Evolutionary conservation across 2,888 invertebrate genomes (phyloP), one percentile per base, ranked within the genome.

Genomic region (Ophion ventricosus): DNA sequence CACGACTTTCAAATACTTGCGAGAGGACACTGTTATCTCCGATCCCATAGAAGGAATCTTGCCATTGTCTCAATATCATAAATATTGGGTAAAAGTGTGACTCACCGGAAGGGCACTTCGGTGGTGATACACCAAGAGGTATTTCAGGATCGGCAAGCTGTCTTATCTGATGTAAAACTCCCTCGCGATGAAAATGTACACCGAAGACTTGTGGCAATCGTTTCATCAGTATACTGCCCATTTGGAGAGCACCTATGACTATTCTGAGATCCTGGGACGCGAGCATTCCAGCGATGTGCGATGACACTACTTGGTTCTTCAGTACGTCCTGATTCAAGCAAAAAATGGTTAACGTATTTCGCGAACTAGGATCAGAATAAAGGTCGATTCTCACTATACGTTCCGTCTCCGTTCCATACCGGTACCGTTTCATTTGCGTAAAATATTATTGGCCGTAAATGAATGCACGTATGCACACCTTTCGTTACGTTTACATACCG

Each of bases 221-320:
- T 93, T 98, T 97, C 98, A 99, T 98, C 85, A 99, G 94, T 89
- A 99, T 98, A 93, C 98, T 98, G 5, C 98, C 98, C 96, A 99
- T 97, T 94, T 99, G 99, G 74, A 99, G 94, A 61, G 99, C 98
- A 76, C 98, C 98, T 70, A 99, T 99, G 63, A 99, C 98, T 91
- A 99, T 98, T 91, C 98, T 96, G 85, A 99, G 95, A 94, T 99
- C 99, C 92, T 97, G 97, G 4, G 99, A 99, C 0, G 99, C 98
- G 96, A 99, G 96, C 99, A 99, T 99, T 82, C 98, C 98, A 43
- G 99, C 99, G 92, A 99, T 98, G 94, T 99, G 99, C 89, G 99
- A 99, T 84, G 98, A 98, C 80, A 98, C 98, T 87, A 97, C 96
- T 93, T 96, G 96, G 91, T 95, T 95, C 89, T 96, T 96, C 81